Conservation (phyloP, 2,797 vertebrate genomes). For the Acropternis orthonyx region DNA sequence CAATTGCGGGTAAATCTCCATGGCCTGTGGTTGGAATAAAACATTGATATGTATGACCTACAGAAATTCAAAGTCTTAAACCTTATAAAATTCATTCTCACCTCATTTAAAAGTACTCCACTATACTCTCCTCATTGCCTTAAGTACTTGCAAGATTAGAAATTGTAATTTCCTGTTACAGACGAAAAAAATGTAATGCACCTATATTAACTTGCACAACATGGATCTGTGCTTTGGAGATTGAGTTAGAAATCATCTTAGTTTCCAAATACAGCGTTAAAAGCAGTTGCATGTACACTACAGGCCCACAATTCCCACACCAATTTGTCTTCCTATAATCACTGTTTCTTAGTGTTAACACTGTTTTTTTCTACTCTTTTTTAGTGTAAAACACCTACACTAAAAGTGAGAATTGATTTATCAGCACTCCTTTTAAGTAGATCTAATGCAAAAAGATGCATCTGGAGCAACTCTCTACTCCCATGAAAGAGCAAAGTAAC, state of each 20-base stretch:
- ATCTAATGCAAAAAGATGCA: not conserved
- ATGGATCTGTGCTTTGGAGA: not conserved
- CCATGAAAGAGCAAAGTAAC: not conserved
- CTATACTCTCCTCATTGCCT: not conserved
- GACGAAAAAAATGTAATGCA: not conserved
- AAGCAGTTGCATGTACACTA: not conserved
- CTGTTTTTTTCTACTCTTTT: not conserved
- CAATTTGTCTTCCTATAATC: slow-evolving; percentile 11
- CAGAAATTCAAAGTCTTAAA: not conserved
- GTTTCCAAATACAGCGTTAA: not conserved
- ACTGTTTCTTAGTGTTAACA: slow-evolving; percentile 24
- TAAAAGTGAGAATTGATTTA: slow-evolving; percentile 48
- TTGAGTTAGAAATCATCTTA: not conserved
- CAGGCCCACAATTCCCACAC: not conserved
- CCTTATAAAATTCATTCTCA: not conserved
- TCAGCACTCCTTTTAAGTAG: slow-evolving; percentile 39
- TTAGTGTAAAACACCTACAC: not conserved
- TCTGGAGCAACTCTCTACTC: not conserved
- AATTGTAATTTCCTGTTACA: not conserved
- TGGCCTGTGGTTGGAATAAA: not conserved
- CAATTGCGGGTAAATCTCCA: not conserved
- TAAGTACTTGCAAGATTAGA: not conserved
- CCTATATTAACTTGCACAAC: not conserved
- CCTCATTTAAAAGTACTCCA: not conserved
- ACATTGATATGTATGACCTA: not conserved